Percentiles rank a stretch among this genome's conserved stretches.
Conservation (phyloP, 2,888 invertebrate genomes). For the Melanotus villosus region DNA sequence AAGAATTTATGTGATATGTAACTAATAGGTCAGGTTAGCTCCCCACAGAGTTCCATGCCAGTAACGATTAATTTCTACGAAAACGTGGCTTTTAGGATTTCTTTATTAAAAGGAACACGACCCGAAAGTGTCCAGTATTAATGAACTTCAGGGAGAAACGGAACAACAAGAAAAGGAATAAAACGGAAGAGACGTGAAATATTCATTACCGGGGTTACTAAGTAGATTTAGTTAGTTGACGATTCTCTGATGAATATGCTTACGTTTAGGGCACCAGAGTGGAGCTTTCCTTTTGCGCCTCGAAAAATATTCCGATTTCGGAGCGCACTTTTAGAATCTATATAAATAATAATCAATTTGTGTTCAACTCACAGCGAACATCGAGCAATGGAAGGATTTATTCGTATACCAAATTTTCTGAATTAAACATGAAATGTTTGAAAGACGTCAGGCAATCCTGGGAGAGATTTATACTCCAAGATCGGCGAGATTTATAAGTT, state of each 20-base stretch:
- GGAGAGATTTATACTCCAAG: conserved; percentile 61
- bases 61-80: too few species aligned
- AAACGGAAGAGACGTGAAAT: conserved; percentile 8
- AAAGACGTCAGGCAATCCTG: conserved; percentile 56
- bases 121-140: conserved; percentile 3
- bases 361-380: conserved; percentile 52
- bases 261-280: background rate
- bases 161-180: conserved; percentile 8
- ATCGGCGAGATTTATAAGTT: conserved; percentile 64
- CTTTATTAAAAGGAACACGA: background rate
- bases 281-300: background rate
- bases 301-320: conserved; percentile 7
- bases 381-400: conserved; percentile 42
- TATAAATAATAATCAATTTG: conserved; percentile 55
- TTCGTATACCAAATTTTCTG: conserved; percentile 52
- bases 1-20: too few species aligned
- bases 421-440: conserved; percentile 66
- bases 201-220: conserved; percentile 10
- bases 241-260: conserved; percentile 2
- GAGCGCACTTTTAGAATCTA: conserved; percentile 2
- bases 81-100: background rate
- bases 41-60: too few species aligned
- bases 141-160: conserved; percentile 4
- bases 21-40: too few species aligned
- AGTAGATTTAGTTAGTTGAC: conserved; percentile 2